Evolutionary conservation across 2,113 vertebrate genomes (phyloP).

Genomic region (Lipotes vexillifer): DNA sequence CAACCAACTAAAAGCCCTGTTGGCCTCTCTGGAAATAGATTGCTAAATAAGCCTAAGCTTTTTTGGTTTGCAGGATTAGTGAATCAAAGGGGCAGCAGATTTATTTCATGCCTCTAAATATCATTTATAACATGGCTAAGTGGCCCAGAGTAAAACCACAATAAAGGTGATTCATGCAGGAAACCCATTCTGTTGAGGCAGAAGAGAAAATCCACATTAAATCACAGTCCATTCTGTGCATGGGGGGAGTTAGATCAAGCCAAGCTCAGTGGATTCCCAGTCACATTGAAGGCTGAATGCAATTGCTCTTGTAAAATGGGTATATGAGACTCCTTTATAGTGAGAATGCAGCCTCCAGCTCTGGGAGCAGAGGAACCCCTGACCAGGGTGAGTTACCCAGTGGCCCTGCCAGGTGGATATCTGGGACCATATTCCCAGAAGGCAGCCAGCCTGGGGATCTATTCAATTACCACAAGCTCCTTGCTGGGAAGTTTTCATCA

Average conservation of each 20-base stretch:
- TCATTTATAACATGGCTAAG: conserved; percentile 49
- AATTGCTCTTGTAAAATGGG: neutral
- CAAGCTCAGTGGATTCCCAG: neutral
- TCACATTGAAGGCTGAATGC: neutral
- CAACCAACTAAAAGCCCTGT: neutral
- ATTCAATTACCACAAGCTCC: neutral
- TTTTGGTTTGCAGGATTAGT: conserved; percentile 10
- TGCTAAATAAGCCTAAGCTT: conserved; percentile 20
- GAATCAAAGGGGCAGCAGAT: conserved; percentile 40
- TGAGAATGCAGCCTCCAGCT: neutral
- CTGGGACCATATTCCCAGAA: neutral
- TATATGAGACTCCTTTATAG: neutral
- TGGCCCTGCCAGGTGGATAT: neutral
- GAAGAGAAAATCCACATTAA: conserved; percentile 36
- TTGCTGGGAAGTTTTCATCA: conserved; percentile 53
- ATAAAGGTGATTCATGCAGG: conserved; percentile 45
- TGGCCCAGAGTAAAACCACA: conserved; percentile 19
- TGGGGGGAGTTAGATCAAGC: neutral
- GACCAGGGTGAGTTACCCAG: neutral
- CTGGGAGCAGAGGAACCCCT: neutral
- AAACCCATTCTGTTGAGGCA: conserved; percentile 17
- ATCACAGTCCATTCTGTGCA: neutral
- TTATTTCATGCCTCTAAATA: conserved; percentile 9
- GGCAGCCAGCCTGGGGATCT: conserved; percentile 39
- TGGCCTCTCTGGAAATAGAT: neutral